phyloP scores from a whole-genome alignment of 1,140 invertebrate genomes.

The Drosophila punjabiensis region DNA sequence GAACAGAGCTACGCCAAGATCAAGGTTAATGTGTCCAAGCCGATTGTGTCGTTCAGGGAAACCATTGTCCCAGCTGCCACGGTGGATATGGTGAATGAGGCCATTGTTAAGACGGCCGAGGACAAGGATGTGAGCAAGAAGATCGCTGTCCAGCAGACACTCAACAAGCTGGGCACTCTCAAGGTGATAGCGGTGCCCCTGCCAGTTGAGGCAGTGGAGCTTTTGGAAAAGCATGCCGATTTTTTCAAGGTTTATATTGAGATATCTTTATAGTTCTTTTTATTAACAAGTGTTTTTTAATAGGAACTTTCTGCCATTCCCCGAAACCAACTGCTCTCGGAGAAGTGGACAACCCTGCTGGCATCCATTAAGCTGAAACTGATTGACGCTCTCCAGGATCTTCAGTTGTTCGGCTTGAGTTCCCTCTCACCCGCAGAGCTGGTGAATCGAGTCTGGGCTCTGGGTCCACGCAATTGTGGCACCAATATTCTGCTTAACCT shows the following conservation, averaged over 20 bases:
- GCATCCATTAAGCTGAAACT: conserved; percentile 88
- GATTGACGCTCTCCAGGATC: conserved; percentile 86
- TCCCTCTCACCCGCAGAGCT: conserved; percentile 31
- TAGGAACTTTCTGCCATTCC: conserved; percentile 59
- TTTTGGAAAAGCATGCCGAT: conserved; percentile 87
- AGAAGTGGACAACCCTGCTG: conserved; percentile 61
- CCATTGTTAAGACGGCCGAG: conserved; percentile 89
- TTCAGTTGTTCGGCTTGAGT: conserved; percentile 65
- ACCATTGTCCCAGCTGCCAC: conserved; percentile 94
- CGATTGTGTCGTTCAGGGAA: conserved; percentile 98
- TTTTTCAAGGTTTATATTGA: conserved; percentile 85
- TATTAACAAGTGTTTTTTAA: background rate
- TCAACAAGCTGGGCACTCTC: conserved; percentile 91
- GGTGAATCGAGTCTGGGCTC: conserved; percentile 93
- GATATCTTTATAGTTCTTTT: background rate
- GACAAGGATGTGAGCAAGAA: conserved; percentile 86
- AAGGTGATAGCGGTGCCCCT: conserved; percentile 93
- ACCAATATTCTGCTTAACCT: conserved; percentile 95
- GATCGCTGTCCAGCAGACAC: conserved; percentile 88
- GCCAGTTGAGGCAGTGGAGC: conserved; percentile 89
- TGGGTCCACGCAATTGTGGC: conserved; percentile 95
- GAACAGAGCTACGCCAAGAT: conserved; percentile 94
- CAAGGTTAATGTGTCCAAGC: conserved; percentile 95
- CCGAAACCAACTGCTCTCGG: conserved; percentile 64
- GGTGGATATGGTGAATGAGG: conserved; percentile 96